Evolutionary conservation across 92 coral and sea anemone species (phyloP).

Genomic region (Bergia puertoricense): DNA sequence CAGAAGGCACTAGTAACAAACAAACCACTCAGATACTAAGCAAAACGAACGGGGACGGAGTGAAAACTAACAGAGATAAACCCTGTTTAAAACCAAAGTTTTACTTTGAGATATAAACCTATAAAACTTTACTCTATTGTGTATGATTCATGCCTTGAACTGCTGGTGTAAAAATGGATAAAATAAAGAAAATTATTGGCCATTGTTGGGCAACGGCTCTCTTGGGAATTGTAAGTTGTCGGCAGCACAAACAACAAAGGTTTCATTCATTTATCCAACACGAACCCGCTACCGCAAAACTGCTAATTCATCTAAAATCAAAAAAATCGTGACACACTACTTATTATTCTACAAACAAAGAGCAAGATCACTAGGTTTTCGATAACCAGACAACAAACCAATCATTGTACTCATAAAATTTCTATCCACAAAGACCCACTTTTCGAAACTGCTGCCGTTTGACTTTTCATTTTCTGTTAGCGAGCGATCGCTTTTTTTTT

Average conservation of each 20-base stretch:
- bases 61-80: too few species aligned
- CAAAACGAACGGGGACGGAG: too few species aligned
- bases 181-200: constrained; percentile 3
- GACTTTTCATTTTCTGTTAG: background rate
- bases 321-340: background rate
- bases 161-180: background rate
- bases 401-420: background rate
- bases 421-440: background rate
- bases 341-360: background rate
- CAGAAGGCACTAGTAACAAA: too few species aligned
- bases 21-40: too few species aligned
- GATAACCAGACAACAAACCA: background rate
- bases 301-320: constrained; percentile 11
- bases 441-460: background rate
- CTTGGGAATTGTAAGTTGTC: background rate
- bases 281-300: constrained; percentile 9
- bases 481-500: background rate
- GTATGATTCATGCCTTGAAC: background rate
- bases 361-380: background rate
- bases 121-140: too few species aligned
- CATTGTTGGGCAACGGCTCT: background rate
- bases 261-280: constrained; percentile 9
- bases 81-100: background rate
- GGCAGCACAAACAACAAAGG: background rate
- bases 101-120: background rate